These are phyloP conservation scores for Epistrophella euchroma DNA, from an alignment of 2,888 invertebrate genomes.

Conservation along the genomic window DNA sequence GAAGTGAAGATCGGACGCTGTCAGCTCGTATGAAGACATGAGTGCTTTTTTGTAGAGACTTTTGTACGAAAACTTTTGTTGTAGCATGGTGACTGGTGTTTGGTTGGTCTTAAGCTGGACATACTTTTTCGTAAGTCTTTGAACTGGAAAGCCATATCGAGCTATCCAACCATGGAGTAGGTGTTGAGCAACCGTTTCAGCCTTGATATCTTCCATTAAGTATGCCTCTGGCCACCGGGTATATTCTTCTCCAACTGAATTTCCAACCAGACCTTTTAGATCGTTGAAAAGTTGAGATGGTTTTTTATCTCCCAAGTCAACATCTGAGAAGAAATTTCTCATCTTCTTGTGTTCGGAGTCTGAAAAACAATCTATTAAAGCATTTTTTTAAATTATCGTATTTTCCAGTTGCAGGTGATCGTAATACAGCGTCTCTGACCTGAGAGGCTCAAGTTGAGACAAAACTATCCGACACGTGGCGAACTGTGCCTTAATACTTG, in stretches of 20 bases:
- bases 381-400: constrained; percentile 49
- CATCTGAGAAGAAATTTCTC: constrained; percentile 41
- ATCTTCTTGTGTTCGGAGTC: constrained; percentile 52
- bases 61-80: too few relatives aligned
- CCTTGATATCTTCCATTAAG: too few relatives aligned
- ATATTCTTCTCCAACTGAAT: background rate
- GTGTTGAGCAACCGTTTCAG: too few relatives aligned
- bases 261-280: constrained; percentile 29
- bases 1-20: too few relatives aligned
- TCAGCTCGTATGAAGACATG: too few relatives aligned
- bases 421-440: constrained; percentile 56
- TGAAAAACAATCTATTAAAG: constrained; percentile 41
- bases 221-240: too few relatives aligned
- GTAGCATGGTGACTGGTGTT: too few relatives aligned
- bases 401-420: constrained; percentile 49
- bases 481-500: constrained; percentile 77
- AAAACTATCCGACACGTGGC: constrained; percentile 67
- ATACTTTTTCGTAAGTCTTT: too few relatives aligned
- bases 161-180: too few relatives aligned
- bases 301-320: constrained; percentile 47
- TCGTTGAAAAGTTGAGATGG: constrained; percentile 54
- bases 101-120: too few relatives aligned
- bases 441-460: constrained; percentile 70
- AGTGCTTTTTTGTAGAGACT: too few relatives aligned
- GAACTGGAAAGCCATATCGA: too few relatives aligned